Evolutionary conservation across 2,113 vertebrate genomes (phyloP).

Genomic region (Turdus rufiventris): DNA sequence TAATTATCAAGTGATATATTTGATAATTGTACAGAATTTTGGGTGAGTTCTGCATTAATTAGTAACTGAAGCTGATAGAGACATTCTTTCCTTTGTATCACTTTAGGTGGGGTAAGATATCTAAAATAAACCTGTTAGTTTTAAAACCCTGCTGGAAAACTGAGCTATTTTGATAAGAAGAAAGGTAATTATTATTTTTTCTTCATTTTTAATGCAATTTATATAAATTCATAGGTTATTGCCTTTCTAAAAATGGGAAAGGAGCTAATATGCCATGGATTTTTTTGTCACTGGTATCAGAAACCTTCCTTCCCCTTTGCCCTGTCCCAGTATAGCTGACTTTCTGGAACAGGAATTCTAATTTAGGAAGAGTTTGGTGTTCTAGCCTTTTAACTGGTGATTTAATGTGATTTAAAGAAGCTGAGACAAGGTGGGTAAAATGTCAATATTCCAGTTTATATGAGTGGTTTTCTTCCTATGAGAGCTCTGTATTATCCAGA

Average conservation of each 20-base stretch:
- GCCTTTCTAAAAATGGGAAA: neutral
- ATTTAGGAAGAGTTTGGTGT: neutral
- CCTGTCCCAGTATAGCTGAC: neutral
- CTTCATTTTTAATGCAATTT: neutral
- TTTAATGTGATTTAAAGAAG: neutral
- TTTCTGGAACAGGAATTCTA: neutral
- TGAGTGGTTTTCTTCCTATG: neutral
- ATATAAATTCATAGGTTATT: neutral
- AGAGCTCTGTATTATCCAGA: neutral
- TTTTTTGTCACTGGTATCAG: neutral
- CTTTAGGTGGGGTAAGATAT: neutral
- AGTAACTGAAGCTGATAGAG: neutral
- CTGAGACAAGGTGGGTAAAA: neutral
- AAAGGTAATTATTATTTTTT: neutral
- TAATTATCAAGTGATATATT: slow-evolving; percentile 39
- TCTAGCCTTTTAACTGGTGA: neutral
- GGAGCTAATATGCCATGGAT: neutral
- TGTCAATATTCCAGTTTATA: neutral
- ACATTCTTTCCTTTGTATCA: neutral
- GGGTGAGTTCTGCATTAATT: neutral
- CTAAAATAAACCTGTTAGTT: neutral
- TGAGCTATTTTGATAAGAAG: neutral
- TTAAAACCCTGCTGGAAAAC: neutral
- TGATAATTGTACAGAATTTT: neutral
- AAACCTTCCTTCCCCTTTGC: neutral